A percentile compares a stretch with the other conserved stretches of the same genome.
These are phyloP conservation scores for Cacoxenus indagator DNA, from an alignment of 2,888 invertebrate genomes.

Conservation along the genomic window DNA sequence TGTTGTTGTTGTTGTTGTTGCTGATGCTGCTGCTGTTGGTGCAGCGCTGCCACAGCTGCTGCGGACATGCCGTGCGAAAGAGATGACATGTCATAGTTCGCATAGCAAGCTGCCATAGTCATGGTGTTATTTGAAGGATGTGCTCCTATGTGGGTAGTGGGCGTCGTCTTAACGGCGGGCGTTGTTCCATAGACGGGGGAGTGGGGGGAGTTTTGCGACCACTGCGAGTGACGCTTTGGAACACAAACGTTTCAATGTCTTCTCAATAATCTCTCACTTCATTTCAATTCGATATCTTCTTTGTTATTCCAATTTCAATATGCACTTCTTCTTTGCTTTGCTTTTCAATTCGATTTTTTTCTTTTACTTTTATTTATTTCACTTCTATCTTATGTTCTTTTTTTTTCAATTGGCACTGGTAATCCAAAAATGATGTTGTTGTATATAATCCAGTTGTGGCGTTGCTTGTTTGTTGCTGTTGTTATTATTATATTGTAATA, in stretches of 20 bases:
- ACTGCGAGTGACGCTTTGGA: background rate
- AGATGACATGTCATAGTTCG: conserved; percentile 70
- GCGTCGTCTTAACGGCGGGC: background rate
- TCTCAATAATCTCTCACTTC: conserved; percentile 6
- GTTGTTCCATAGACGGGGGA: background rate
- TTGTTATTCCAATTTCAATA: conserved; percentile 22
- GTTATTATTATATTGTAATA: conserved; percentile 29
- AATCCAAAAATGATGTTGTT: conserved; percentile 63
- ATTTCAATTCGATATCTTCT: conserved; percentile 17
- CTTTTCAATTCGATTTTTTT: conserved; percentile 22
- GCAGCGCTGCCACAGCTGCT: conserved; percentile 44
- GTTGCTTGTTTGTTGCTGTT: conserved; percentile 25
- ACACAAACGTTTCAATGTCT: conserved; percentile 7
- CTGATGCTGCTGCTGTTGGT: conserved; percentile 53
- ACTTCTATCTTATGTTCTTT: conserved; percentile 22
- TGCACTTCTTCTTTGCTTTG: conserved; percentile 4
- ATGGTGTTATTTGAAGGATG: conserved; percentile 47
- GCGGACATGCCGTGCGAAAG: conserved; percentile 66
- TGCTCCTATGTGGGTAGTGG: background rate
- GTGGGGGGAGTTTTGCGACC: background rate
- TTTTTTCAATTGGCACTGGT: conserved; percentile 66
- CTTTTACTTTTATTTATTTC: conserved; percentile 29
- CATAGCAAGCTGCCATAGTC: conserved; percentile 71
- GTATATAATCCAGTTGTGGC: conserved; percentile 56
- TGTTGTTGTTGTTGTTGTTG: conserved; percentile 49